These are phyloP conservation scores for Clinocottus analis DNA, from an alignment of 2,113 vertebrate species.

Conservation along the genomic window DNA sequence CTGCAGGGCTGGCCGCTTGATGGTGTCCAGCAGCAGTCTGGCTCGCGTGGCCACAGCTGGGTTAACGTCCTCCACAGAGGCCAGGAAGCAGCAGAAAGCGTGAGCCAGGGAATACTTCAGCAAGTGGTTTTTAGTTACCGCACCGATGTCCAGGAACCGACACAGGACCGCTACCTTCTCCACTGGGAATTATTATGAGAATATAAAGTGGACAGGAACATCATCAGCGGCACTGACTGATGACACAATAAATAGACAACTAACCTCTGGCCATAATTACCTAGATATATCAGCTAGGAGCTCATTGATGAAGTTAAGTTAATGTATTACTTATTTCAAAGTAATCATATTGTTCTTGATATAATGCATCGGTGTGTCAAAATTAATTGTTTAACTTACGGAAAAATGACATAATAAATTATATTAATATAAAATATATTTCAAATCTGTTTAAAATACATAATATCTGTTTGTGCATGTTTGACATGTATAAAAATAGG, in stretches of 20 bases:
- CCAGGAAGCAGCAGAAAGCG: slow-evolving; percentile 97
- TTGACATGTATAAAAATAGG: not conserved
- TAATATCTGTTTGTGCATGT: not conserved
- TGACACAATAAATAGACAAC: not conserved
- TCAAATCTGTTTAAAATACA: not conserved
- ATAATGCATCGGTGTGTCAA: not conserved
- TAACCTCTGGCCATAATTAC: slow-evolving; percentile 9
- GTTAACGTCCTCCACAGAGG: slow-evolving; percentile 97
- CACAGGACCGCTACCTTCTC: slow-evolving; percentile 98
- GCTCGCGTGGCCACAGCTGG: slow-evolving; percentile 97
- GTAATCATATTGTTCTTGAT: not conserved
- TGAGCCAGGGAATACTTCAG: slow-evolving; percentile 97
- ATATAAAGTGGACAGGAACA: slow-evolving; percentile 9
- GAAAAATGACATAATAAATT: not conserved
- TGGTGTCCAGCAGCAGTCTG: slow-evolving; percentile 93
- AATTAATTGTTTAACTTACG: not conserved
- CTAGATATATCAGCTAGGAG: slow-evolving; percentile 1
- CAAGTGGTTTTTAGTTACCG: slow-evolving; percentile 97
- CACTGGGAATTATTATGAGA: slow-evolving; percentile 78
- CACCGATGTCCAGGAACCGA: slow-evolving; percentile 97
- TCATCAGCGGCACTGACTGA: slow-evolving; percentile 1
- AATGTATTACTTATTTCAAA: not conserved
- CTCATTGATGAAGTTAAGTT: slow-evolving; percentile 14
- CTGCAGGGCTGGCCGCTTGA: slow-evolving; percentile 96
- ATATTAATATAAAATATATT: not conserved